Evolutionary conservation across 2,888 invertebrate genomes (phyloP), one percentile per base, ranked within the genome.

Genomic region (Halictus ligatus): DNA sequence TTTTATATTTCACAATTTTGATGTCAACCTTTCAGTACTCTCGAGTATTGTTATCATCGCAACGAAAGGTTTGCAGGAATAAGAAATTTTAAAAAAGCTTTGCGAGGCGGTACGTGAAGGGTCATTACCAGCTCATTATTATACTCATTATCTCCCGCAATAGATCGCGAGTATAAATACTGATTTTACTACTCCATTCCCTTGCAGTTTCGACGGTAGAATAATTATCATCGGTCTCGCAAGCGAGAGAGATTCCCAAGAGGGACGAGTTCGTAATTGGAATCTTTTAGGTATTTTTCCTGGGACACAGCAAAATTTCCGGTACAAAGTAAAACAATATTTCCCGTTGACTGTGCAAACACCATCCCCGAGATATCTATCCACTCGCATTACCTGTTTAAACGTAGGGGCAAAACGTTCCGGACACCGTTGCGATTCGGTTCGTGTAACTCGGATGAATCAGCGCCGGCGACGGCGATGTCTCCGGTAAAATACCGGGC

Each of bases 361-460:
- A 64, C 25, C 25, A 0, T 25, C 15, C 25, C 6, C 60, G 6
- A 1, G 25, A 64, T 64, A 29, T 64, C 13, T 64, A 64, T 60
- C 60, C 60, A 25, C 60, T 60, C 60, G 60, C 13, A 60, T 64
- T 64, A 64, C 60, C 29, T 64, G 60, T 64, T 64, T 29, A 64
- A 64, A 64, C 60, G 50, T 50, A 18, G 25, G 25, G 60, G 29
- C 15, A 7, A 64, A 64, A 64, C 7, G 60, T 64, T 13, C 29
- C 25, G 60, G 15, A 64, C 60, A 29, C 15, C 13, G 25, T 25
- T 29, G 29, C 60, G 25, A 64, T 64, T 64, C 60, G 25, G 60
- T 25, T 60, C 25, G 29, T 15, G 25, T 29, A 64, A 64, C 60
- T 15, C 25, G 60, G 60, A 64, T 15, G 60, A 64, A 64, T 64